Evolutionary conservation across 2,888 invertebrate species (phyloP).

Genomic region (Rutpela maculata): DNA sequence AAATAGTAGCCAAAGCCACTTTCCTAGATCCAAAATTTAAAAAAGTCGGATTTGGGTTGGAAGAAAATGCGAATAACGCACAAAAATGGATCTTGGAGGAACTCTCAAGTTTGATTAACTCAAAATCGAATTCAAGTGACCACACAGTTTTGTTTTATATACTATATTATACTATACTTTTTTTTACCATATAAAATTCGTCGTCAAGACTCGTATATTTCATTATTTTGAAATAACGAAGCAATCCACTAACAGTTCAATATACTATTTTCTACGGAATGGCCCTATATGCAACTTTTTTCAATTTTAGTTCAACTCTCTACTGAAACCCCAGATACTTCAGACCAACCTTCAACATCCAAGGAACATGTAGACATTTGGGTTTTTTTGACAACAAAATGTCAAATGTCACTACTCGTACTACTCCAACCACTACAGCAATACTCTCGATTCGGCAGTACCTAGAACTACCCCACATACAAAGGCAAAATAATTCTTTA

Average conservation of each 20-base stretch:
- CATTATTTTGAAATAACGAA: too few relatives aligned
- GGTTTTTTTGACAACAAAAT: conserved; percentile 48
- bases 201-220: too few relatives aligned
- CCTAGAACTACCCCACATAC: conserved; percentile 48
- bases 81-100: conserved; percentile 52
- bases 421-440: conserved; percentile 42
- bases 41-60: conserved; percentile 52
- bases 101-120: not conserved
- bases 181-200: too few relatives aligned
- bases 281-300: too few relatives aligned
- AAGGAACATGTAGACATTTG: conserved; percentile 26
- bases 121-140: too few relatives aligned
- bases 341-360: not conserved
- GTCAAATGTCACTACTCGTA: conserved; percentile 32
- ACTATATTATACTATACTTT: too few relatives aligned
- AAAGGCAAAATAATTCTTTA: conserved; percentile 49
- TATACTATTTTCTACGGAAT: too few relatives aligned
- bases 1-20: too few relatives aligned
- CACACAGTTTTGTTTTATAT: too few relatives aligned
- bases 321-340: not conserved
- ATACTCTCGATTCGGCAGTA: conserved; percentile 40
- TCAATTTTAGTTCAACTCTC: not conserved
- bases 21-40: conserved; percentile 58
- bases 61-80: conserved; percentile 50
- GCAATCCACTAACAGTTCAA: too few relatives aligned